A percentile compares a stretch with the other conserved stretches of the same genome.
These are phyloP conservation scores for Crotalus viridis DNA, from an alignment of 2,113 vertebrate genomes.

Conservation along the genomic window DNA sequence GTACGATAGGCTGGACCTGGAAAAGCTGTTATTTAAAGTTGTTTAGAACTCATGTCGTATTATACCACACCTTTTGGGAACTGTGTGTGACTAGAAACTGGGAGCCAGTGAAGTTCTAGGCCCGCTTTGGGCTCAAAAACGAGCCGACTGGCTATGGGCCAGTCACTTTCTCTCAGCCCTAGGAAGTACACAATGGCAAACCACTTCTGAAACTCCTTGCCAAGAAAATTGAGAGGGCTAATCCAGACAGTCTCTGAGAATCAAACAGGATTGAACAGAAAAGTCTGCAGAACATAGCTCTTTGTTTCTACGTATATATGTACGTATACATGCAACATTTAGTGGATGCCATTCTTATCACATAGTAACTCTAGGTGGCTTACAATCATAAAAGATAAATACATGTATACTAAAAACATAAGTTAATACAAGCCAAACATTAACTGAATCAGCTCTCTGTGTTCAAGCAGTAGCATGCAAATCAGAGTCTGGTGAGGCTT, in stretches of 20 bases:
- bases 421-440: neutral
- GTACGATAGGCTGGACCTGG: neutral
- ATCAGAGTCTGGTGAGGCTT: neutral
- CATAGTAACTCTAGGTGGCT: neutral
- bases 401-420: neutral
- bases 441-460: neutral
- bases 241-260: neutral
- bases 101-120: neutral
- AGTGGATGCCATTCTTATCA: neutral
- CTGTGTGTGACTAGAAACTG: neutral
- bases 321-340: neutral
- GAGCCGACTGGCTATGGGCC: neutral
- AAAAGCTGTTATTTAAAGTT: neutral
- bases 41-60: neutral
- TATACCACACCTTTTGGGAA: neutral
- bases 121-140: neutral
- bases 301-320: neutral
- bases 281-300: too few relatives aligned
- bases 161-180: neutral
- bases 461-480: neutral
- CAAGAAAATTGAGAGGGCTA: neutral
- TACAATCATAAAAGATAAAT: neutral
- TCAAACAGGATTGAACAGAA: neutral
- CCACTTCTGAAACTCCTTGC: neutral
- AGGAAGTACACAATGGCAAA: neutral